phyloP scores from a whole-genome alignment of 2,113 vertebrate species.

The Thymallus thymallus region DNA sequence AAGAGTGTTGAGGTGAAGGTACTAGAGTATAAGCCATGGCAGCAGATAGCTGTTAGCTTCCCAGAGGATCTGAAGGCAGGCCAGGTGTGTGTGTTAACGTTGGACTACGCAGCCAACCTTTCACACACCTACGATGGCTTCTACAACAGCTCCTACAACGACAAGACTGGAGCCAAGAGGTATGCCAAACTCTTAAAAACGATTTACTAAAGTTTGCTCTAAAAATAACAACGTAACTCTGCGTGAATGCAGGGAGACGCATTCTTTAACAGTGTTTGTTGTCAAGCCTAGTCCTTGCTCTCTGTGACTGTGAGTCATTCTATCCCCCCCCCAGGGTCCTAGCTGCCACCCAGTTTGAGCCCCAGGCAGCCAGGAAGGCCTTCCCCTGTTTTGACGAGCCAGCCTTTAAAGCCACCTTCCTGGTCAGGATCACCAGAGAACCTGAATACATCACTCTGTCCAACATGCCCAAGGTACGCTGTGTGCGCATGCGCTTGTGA shows the following conservation, averaged over 20 bases:
- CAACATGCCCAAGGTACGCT: constrained; percentile 92
- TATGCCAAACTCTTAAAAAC: constrained; percentile 28
- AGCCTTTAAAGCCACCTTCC: constrained; percentile 89
- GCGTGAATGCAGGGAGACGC: no score
- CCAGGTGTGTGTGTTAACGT: constrained; percentile 75
- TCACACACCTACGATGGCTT: constrained; percentile 86
- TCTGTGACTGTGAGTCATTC: neutral
- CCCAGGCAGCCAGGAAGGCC: constrained; percentile 86
- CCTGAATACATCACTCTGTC: constrained; percentile 80
- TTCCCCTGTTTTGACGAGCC: constrained; percentile 99
- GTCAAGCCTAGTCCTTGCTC: no score
- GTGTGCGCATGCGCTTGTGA: neutral
- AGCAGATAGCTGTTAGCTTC: constrained; percentile 85
- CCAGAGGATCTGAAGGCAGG: constrained; percentile 75
- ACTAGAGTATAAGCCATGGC: constrained; percentile 81
- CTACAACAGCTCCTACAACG: constrained; percentile 87
- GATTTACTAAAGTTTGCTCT: neutral
- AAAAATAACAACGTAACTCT: no score
- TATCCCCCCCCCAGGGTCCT: constrained; percentile 75
- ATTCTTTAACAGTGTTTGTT: no score
- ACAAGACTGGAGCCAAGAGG: constrained; percentile 74
- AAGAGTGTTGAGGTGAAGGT: constrained; percentile 58
- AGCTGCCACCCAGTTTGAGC: constrained; percentile 96
- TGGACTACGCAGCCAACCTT: constrained; percentile 82
- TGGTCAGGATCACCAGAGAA: constrained; percentile 83